These are phyloP conservation scores for Ormyrus labotus DNA, from an alignment of 2,888 invertebrate genomes.

Conservation along the genomic window DNA sequence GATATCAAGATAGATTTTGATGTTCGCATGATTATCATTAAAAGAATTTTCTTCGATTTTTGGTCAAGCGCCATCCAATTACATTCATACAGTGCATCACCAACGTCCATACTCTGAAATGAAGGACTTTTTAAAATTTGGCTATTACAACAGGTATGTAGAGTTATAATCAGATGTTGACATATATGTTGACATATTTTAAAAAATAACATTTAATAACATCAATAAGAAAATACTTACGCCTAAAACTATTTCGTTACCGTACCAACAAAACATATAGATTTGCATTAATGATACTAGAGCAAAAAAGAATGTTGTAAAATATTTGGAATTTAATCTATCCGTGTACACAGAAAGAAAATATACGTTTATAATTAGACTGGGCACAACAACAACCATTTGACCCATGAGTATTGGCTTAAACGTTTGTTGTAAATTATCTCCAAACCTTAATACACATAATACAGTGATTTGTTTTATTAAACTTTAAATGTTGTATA, in stretches of 20 bases:
- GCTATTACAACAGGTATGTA: no score
- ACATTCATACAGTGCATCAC: slow-evolving; percentile 27
- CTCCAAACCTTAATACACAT: slow-evolving; percentile 30
- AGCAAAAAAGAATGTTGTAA: slow-evolving; percentile 28
- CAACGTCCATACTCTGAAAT: slow-evolving; percentile 36
- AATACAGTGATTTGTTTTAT: no score
- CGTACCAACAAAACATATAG: slow-evolving; percentile 47
- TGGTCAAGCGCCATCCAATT: slow-evolving; percentile 22
- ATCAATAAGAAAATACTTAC: background rate
- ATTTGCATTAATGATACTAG: slow-evolving; percentile 33
- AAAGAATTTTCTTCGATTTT: slow-evolving; percentile 21
- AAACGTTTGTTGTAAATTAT: slow-evolving; percentile 28
- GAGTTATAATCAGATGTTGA: no score
- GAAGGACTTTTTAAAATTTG: background rate
- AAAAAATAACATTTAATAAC: background rate
- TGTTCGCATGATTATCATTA: slow-evolving; percentile 31
- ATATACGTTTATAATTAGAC: slow-evolving; percentile 42
- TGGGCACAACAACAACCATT: slow-evolving; percentile 25
- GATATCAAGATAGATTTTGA: slow-evolving; percentile 23
- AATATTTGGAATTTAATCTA: slow-evolving; percentile 27
- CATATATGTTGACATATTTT: background rate
- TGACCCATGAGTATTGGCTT: slow-evolving; percentile 27
- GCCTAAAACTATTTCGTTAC: slow-evolving; percentile 35
- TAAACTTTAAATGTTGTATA: background rate
- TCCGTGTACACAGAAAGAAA: slow-evolving; percentile 15